These are phyloP conservation scores for Ranitomeya imitator DNA, from an alignment of 2,113 vertebrate genomes.

Conservation along the genomic window DNA sequence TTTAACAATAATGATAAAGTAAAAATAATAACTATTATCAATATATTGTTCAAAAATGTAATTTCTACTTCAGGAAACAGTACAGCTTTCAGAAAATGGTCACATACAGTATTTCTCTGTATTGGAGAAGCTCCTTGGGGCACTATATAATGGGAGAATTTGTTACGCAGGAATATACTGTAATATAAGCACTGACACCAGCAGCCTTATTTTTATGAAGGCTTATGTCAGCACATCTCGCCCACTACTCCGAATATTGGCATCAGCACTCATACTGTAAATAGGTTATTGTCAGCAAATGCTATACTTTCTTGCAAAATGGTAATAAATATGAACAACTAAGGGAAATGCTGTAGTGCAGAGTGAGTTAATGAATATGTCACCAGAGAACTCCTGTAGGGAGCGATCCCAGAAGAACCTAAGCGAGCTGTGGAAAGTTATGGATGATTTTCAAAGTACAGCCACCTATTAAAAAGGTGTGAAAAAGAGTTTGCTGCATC, in stretches of 20 bases:
- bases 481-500: too few species aligned
- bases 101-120: neutral
- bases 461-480: neutral
- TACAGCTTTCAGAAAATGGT: neutral
- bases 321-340: constrained; percentile 18
- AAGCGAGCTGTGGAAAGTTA: neutral
- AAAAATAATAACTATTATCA: too few species aligned
- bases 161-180: constrained; percentile 26
- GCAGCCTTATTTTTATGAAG: constrained; percentile 45
- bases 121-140: constrained; percentile 15
- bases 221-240: constrained; percentile 46
- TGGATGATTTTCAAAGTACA: neutral
- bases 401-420: neutral
- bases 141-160: constrained; percentile 5
- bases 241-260: neutral
- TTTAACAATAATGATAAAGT: too few species aligned
- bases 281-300: constrained; percentile 44
- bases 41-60: neutral
- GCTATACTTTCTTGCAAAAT: constrained; percentile 35
- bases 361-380: neutral
- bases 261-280: constrained; percentile 44
- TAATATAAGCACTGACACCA: constrained; percentile 27
- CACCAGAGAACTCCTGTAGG: neutral
- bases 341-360: constrained; percentile 28
- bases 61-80: neutral